Conservation (phyloP, 2,888 invertebrate species). For the Drosophila cognata region DNA sequence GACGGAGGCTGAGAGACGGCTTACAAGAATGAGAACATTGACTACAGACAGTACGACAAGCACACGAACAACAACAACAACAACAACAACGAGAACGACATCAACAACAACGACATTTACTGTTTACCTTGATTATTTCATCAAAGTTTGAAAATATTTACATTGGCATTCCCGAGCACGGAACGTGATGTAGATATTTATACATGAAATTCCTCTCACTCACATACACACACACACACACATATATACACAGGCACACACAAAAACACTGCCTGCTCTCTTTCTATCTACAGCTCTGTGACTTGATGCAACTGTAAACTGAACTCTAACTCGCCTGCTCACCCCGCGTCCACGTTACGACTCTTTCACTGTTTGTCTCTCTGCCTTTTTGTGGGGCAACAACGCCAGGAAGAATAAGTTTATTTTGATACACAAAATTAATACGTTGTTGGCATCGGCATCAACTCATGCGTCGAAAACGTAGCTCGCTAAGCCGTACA, state of each 20-base stretch:
- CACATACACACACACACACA: not conserved
- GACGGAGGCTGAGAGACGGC: not conserved
- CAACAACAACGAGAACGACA: slow-evolving; percentile 27
- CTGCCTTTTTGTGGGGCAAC: slow-evolving; percentile 34
- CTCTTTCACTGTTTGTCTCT: slow-evolving; percentile 43
- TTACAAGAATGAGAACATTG: slow-evolving; percentile 14
- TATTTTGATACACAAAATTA: slow-evolving; percentile 80
- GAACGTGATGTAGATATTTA: slow-evolving; percentile 79
- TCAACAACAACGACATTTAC: slow-evolving; percentile 67
- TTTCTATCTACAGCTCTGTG: not conserved
- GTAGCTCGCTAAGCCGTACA: slow-evolving; percentile 25
- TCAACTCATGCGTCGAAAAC: slow-evolving; percentile 68
- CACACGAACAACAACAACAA: not conserved
- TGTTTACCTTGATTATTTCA: slow-evolving; percentile 78
- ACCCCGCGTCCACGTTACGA: slow-evolving; percentile 9
- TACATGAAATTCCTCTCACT: slow-evolving; percentile 55
- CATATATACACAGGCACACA: not conserved
- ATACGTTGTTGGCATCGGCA: slow-evolving; percentile 75
- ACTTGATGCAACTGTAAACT: slow-evolving; percentile 47
- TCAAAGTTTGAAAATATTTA: slow-evolving; percentile 78
- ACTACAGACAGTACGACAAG: slow-evolving; percentile 19
- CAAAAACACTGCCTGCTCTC: not conserved
- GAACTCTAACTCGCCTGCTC: slow-evolving; percentile 46
- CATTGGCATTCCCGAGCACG: slow-evolving; percentile 77
- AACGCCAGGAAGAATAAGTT: slow-evolving; percentile 67